phyloP scores from a whole-genome alignment of 2,113 vertebrate genomes.

The Istiophorus platypterus region DNA sequence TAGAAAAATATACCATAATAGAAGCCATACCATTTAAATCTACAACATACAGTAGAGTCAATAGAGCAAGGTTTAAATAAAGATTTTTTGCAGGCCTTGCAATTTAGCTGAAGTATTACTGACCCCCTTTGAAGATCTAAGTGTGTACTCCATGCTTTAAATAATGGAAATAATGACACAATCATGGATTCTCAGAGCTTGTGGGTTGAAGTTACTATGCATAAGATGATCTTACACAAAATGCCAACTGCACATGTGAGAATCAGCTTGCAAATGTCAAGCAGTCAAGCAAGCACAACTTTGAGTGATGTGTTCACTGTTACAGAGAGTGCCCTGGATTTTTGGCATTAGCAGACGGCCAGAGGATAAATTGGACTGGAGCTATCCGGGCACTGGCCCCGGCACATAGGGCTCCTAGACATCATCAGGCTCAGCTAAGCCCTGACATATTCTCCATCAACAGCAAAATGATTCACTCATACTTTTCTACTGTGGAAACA shows the following conservation, averaged over 20 bases:
- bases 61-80: background rate
- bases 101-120: constrained; percentile 21
- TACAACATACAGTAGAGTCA: background rate
- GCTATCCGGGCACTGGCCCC: constrained; percentile 6
- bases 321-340: constrained; percentile 46
- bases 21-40: background rate
- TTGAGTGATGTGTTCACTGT: constrained; percentile 58
- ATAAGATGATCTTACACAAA: constrained; percentile 54
- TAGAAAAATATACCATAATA: background rate
- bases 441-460: constrained; percentile 37
- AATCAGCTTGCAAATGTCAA: constrained; percentile 64
- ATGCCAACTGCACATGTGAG: constrained; percentile 50
- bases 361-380: constrained; percentile 31
- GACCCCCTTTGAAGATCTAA: background rate
- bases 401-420: constrained; percentile 36
- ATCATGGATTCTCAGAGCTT: constrained; percentile 14
- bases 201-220: constrained; percentile 27
- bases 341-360: constrained; percentile 42
- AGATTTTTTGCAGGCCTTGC: background rate
- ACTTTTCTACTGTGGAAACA: constrained; percentile 18
- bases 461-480: constrained; percentile 17
- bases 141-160: background rate
- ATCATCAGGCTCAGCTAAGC: constrained; percentile 34
- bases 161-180: constrained; percentile 15
- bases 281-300: constrained; percentile 63